Evolutionary conservation across 1,140 invertebrate genomes (phyloP).

Genomic region (Procambarus clarkii): DNA sequence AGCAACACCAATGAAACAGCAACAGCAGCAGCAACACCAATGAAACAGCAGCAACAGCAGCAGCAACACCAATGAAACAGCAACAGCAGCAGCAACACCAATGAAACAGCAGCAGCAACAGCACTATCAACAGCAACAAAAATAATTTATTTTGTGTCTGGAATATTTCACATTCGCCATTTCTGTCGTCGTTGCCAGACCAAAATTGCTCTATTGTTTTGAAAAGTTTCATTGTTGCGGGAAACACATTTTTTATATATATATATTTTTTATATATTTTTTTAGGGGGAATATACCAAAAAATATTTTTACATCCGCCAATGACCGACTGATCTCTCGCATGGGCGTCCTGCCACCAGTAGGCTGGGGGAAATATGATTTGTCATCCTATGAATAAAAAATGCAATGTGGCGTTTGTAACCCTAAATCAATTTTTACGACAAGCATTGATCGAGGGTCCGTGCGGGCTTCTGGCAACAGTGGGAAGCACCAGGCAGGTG

Average conservation of each 20-base stretch:
- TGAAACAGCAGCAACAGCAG: too few species aligned
- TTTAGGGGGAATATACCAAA: neutral
- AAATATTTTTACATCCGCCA: neutral
- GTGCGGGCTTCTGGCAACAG: constrained; percentile 9
- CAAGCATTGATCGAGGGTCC: constrained; percentile 18
- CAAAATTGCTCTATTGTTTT: constrained; percentile 42
- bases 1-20: neutral
- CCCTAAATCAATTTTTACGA: constrained; percentile 47
- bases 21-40: neutral
- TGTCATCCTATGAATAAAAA: constrained; percentile 46
- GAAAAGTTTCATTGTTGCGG: constrained; percentile 8
- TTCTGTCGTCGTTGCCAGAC: constrained; percentile 33
- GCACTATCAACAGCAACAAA: neutral
- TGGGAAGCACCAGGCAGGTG: neutral
- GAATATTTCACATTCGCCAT: constrained; percentile 5
- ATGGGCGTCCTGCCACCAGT: neutral
- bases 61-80: too few species aligned
- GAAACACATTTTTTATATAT: neutral
- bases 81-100: too few species aligned
- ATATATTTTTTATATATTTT: neutral
- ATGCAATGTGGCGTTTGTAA: constrained; percentile 37
- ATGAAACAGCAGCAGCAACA: neutral
- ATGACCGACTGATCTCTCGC: neutral
- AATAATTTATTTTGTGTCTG: neutral
- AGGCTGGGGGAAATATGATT: constrained; percentile 34